Conservation (phyloP, 2,113 vertebrate genomes). For the Neoarius graeffei region DNA sequence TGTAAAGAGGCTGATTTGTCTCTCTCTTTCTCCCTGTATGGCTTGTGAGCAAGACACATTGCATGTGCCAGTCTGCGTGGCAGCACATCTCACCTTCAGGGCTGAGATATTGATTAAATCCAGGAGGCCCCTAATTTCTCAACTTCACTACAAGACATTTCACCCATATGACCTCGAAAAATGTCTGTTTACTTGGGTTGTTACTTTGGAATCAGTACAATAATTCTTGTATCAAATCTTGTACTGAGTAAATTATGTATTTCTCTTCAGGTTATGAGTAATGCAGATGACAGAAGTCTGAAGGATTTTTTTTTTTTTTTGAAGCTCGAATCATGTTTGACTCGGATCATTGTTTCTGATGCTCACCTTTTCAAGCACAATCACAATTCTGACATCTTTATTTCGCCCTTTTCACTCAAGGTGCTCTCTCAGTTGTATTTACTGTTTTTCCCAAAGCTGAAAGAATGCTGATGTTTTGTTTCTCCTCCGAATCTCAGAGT, state of each 20-base stretch:
- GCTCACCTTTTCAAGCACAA: background rate
- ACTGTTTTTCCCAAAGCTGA: constrained; percentile 34
- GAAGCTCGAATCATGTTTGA: constrained; percentile 12
- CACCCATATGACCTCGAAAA: constrained; percentile 63
- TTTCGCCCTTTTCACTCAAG: constrained; percentile 29
- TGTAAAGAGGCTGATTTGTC: constrained; percentile 51
- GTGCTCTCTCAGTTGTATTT: background rate
- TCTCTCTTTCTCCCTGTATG: constrained; percentile 54
- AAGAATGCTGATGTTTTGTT: constrained; percentile 40
- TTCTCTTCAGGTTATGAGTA: constrained; percentile 26
- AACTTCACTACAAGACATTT: constrained; percentile 75
- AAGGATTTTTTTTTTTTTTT: constrained; percentile 4
- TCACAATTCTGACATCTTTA: constrained; percentile 42
- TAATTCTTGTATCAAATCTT: background rate
- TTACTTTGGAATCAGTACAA: constrained; percentile 46
- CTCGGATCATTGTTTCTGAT: background rate
- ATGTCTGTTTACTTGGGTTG: constrained; percentile 20
- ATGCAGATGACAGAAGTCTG: constrained; percentile 16
- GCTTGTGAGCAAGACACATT: constrained; percentile 72
- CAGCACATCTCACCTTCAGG: constrained; percentile 69
- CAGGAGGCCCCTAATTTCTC: constrained; percentile 72
- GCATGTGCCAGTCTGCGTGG: constrained; percentile 73
- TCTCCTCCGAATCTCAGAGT: constrained; percentile 37
- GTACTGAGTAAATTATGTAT: constrained; percentile 34
- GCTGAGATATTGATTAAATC: constrained; percentile 75